These are phyloP conservation scores for Tetraneura akinire DNA, from an alignment of 1,140 invertebrate species.

Conservation along the genomic window DNA sequence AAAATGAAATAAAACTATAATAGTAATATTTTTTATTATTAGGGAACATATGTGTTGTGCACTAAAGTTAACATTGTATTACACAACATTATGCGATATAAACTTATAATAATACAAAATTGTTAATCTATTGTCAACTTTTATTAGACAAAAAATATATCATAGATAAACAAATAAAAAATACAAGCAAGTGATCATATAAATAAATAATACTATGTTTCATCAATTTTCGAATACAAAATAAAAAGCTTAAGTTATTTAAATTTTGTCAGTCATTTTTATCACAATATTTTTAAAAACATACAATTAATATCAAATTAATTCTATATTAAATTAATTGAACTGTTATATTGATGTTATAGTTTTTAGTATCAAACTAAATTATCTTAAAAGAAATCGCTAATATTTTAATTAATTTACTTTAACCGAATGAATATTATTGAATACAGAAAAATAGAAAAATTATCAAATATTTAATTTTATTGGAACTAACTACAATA, in stretches of 20 bases:
- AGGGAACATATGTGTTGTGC: background rate
- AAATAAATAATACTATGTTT: background rate
- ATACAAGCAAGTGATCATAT: background rate
- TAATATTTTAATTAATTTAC: no score
- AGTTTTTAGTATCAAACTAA: no score
- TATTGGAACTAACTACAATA: no score
- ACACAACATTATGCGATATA: background rate
- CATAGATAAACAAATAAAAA: background rate
- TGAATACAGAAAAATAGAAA: no score
- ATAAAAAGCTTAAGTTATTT: background rate
- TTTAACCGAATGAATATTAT: no score
- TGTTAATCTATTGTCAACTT: background rate
- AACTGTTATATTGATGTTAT: no score
- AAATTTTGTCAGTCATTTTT: slow-evolving; percentile 7
- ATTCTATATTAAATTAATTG: no score
- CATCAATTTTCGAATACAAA: background rate
- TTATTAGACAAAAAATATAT: background rate
- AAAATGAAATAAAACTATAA: slow-evolving; percentile 14
- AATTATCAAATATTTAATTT: no score
- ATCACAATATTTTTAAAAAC: slow-evolving; percentile 23
- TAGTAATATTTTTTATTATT: background rate
- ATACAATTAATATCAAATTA: background rate
- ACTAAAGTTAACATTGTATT: background rate
- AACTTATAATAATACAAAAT: background rate
- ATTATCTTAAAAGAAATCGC: no score